A percentile compares a stretch with the other conserved stretches of the same genome.
Conservation (phyloP, 2,113 vertebrate species). For the Morone chrysops region DNA sequence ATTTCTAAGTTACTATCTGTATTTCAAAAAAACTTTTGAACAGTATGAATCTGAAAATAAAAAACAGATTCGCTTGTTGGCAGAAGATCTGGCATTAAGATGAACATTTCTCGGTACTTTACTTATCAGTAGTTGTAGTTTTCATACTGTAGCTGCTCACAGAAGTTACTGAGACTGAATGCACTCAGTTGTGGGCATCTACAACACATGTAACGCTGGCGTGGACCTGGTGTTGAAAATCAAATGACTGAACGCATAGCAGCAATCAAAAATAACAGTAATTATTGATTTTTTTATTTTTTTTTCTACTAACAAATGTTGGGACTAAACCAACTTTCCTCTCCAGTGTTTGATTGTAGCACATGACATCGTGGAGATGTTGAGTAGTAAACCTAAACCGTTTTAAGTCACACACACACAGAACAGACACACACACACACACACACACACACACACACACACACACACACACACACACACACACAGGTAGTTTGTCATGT, state of each 20-base stretch:
- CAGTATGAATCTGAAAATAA: conserved; percentile 44
- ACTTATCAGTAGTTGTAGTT: conserved; percentile 48
- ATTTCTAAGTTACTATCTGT: conserved; percentile 72
- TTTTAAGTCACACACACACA: conserved; percentile 5
- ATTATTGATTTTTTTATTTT: conserved; percentile 22
- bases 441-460: neutral
- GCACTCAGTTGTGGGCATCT: conserved; percentile 17
- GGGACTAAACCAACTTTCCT: conserved; percentile 25
- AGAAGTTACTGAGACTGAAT: conserved; percentile 44
- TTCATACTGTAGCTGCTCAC: conserved; percentile 31
- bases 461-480: no score
- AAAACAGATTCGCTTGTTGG: conserved; percentile 39
- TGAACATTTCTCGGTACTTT: conserved; percentile 54
- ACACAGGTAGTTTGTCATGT: conserved; percentile 11
- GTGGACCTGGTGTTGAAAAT: conserved; percentile 27
- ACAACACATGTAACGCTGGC: conserved; percentile 25
- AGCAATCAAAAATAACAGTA: conserved; percentile 26
- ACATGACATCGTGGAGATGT: conserved; percentile 19
- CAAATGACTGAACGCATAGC: conserved; percentile 8
- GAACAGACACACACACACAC: neutral
- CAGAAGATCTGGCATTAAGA: conserved; percentile 37
- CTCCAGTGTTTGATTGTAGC: conserved; percentile 40
- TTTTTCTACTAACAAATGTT: conserved; percentile 11
- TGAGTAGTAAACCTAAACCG: neutral
- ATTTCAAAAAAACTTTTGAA: conserved; percentile 65